Base-by-base conservation (phyloP, 53 echinoderm and acorn worm species). In the Holothuria leucospilota region DNA sequence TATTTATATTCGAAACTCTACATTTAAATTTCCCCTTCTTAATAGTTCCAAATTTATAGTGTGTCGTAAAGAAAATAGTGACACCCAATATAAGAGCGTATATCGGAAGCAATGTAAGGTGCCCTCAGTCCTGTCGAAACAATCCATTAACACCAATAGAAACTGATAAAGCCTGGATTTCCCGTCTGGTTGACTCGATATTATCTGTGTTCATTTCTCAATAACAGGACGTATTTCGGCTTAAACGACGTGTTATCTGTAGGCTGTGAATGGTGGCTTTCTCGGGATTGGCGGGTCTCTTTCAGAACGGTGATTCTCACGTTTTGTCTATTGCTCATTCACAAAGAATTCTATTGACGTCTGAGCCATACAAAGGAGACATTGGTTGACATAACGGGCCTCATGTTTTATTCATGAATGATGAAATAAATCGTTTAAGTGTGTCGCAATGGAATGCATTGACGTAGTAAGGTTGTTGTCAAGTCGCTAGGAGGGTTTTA, bases 141-240 rank as follows among this genome's bases (percentile, higher is more conserved):
- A 2, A 15, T 56, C 8, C 56, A 18, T 4, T 16, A 18, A 15
- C 1, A 16, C 56, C 56, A 56, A 15, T 56, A 16, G 16, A 15
- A 56, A 15, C 16, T 18, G 56, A 56, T 56, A 56, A 56, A 9
- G n/a, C 56, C 56, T 56, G 18, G 56, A 56, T 75, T 75, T 75
- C 75, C n/a, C 13, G 52, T 75, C 75, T 75, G 21, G 75, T 75
- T 23, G 49, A 23, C 51, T 25, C 51, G 23, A 53, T 52, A 75
- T 52, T 75, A 75, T 75, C 75, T 75, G 75, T 49, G 75, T 20
- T 23, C 49, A 53, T 75, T 75, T 75, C 75, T 75, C 51, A 75
- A 75, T 75, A 75, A 75, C 75, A 75, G 75, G 75, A 75, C 75
- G 75, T 75, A 75, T 75, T 75, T 75, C 75, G 75, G 75, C 51